These are phyloP conservation scores for Cerastis rubricosa DNA, from an alignment of 2,888 invertebrate genomes.

Conservation along the genomic window DNA sequence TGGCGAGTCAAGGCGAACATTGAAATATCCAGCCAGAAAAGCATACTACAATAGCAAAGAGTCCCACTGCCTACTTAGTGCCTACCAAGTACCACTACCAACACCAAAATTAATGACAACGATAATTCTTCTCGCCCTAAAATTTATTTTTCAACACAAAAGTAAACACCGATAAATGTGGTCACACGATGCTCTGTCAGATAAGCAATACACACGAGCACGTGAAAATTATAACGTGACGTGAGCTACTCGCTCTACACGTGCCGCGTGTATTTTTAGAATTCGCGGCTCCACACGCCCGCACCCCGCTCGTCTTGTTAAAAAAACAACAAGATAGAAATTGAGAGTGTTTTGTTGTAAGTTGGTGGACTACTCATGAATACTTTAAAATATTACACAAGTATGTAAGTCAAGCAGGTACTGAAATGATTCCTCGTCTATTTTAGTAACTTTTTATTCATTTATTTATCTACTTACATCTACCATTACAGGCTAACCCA, in stretches of 20 bases:
- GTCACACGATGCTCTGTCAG: conserved; percentile 48
- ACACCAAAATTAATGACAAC: background rate
- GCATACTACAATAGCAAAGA: background rate
- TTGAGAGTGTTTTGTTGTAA: conserved; percentile 8
- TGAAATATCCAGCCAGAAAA: background rate
- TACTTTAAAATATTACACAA: background rate
- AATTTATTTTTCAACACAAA: conserved; percentile 5
- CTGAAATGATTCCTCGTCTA: background rate
- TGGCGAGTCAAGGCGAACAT: background rate
- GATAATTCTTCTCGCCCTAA: background rate
- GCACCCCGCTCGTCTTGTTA: background rate
- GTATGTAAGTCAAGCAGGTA: background rate
- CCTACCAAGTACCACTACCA: background rate
- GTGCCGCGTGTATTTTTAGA: conserved; percentile 57
- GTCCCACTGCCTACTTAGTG: background rate
- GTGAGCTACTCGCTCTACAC: conserved; percentile 26
- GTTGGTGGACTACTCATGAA: background rate
- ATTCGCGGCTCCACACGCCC: conserved; percentile 9
- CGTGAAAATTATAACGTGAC: conserved; percentile 61
- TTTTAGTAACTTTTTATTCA: too few species aligned
- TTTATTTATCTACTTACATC: too few species aligned
- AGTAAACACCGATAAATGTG: conserved; percentile 45
- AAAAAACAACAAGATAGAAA: conserved; percentile 32
- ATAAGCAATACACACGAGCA: conserved; percentile 49
- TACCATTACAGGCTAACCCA: too few species aligned